phyloP scores from a whole-genome alignment of 2,888 invertebrate genomes.

The Hololepta plana region DNA sequence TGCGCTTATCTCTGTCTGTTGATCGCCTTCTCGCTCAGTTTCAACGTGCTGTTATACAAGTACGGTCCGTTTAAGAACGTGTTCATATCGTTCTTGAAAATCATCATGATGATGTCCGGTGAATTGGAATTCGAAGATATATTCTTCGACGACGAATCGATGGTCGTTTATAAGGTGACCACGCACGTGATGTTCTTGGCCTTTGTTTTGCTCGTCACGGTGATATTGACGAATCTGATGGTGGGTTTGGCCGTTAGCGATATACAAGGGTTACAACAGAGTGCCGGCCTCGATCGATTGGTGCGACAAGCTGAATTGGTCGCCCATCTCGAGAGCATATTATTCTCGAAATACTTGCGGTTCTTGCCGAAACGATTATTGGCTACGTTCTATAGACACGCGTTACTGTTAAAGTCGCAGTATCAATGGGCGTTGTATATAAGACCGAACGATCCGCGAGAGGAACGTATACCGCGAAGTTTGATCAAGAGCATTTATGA shows the following conservation, averaged over 20 bases:
- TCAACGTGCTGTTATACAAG: conserved; percentile 64
- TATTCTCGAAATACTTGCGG: conserved; percentile 57
- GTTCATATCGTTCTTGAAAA: conserved; percentile 48
- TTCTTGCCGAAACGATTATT: conserved; percentile 42
- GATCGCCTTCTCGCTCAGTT: conserved; percentile 63
- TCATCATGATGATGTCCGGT: conserved; percentile 78
- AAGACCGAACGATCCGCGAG: conserved; percentile 67
- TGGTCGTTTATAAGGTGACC: conserved; percentile 47
- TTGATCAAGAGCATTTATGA: conserved; percentile 55
- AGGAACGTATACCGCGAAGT: conserved; percentile 59
- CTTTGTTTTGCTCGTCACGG: conserved; percentile 63
- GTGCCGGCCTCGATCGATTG: conserved; percentile 60
- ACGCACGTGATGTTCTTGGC: conserved; percentile 57
- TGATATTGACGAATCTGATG: conserved; percentile 66
- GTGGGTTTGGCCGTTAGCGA: conserved; percentile 77
- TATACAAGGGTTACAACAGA: conserved; percentile 62
- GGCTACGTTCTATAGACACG: conserved; percentile 48
- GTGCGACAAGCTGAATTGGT: conserved; percentile 69
- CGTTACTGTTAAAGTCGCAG: conserved; percentile 55
- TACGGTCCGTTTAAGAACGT: conserved; percentile 52
- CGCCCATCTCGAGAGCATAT: conserved; percentile 63
- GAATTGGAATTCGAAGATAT: conserved; percentile 74
- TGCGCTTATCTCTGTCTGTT: conserved; percentile 64
- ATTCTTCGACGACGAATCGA: conserved; percentile 36
- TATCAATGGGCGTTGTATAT: conserved; percentile 56